phyloP scores from a whole-genome alignment of 1,140 invertebrate species.

The Eurosta solidaginis region DNA sequence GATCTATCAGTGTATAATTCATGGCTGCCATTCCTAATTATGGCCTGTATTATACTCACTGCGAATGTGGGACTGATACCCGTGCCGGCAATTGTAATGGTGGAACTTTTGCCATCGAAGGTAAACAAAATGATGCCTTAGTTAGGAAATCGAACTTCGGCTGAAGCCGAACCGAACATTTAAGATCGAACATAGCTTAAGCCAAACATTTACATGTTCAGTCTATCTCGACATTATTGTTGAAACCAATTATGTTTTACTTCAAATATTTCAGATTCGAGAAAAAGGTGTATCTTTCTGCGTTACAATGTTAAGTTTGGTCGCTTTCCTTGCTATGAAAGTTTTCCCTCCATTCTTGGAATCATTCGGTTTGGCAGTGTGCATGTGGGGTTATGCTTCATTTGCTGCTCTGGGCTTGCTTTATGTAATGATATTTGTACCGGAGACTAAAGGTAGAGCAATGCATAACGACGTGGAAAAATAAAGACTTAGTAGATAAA shows the following conservation, averaged over 20 bases:
- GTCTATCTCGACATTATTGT: too few species aligned
- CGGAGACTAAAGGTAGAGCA: constrained; percentile 53
- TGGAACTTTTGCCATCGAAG: constrained; percentile 48
- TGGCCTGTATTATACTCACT: constrained; percentile 51
- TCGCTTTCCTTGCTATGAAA: constrained; percentile 48
- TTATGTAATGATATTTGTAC: constrained; percentile 45
- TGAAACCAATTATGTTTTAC: too few species aligned
- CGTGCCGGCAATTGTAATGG: constrained; percentile 51
- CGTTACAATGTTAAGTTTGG: constrained; percentile 43
- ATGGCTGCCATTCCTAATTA: constrained; percentile 49
- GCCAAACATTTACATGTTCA: too few species aligned
- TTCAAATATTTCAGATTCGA: too few species aligned
- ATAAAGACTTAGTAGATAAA: too few species aligned
- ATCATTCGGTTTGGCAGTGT: constrained; percentile 46
- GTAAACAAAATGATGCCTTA: constrained; percentile 26
- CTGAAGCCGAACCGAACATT: too few species aligned
- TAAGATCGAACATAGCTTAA: too few species aligned
- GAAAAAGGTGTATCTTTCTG: constrained; percentile 47
- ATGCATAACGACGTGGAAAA: constrained; percentile 38
- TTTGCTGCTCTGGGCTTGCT: constrained; percentile 44
- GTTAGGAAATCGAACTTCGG: background rate
- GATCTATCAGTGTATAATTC: constrained; percentile 40
- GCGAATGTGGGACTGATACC: constrained; percentile 49
- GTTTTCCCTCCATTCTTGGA: constrained; percentile 50
- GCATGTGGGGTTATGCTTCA: constrained; percentile 49